Evolutionary conservation across 2,113 vertebrate genomes (phyloP), one percentile per base, ranked within the genome.

Genomic region (Cephalopholis sonnerati): DNA sequence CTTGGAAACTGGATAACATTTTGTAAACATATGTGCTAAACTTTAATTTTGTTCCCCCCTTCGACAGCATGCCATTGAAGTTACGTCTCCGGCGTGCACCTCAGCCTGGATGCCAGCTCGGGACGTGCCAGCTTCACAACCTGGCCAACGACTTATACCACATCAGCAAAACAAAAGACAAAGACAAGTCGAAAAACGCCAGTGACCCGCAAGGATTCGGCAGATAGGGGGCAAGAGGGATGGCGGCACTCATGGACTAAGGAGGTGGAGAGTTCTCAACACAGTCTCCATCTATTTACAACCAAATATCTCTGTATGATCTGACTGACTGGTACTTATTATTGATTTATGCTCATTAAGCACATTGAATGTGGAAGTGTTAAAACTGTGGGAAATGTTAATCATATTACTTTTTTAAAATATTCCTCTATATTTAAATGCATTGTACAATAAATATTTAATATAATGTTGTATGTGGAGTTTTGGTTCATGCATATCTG

Each of bases 41-140:
- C 32, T 48, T 50, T 10, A 11, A 15, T 59, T 58, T 11, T 67
- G 29, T 12, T 46, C 10, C 9, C 39, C 27, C 20, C 5, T 79
- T 24, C 18, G 11, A 24, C 83, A 94, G 93, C 4, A n/a, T 74
- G n/a, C 69, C 65, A 1, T 3, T 22, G 36, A 91, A 74, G 62
- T 17, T 77, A 3, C 91, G 93, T 29, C 77, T 27, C 2, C 86
- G 83, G 1, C 93, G 95, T 10, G 89, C 92, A 4, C 24, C 86
- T 50, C 88, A 85, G 32, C 89, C 86, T 13, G 95, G 94, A 24
- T 96, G 95, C 81, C 86, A 95, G 62, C 88, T 96, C 0, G 94
- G 95, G 46, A 96, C 95, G 0, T 96, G 95, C 84, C 95, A 96
- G 77, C 58, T 95, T 54, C 94, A 96, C 90, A 96, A 94, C 83